These are phyloP conservation scores for Tetragonula clypearis DNA, from an alignment of 1,140 invertebrate genomes.

Conservation along the genomic window DNA sequence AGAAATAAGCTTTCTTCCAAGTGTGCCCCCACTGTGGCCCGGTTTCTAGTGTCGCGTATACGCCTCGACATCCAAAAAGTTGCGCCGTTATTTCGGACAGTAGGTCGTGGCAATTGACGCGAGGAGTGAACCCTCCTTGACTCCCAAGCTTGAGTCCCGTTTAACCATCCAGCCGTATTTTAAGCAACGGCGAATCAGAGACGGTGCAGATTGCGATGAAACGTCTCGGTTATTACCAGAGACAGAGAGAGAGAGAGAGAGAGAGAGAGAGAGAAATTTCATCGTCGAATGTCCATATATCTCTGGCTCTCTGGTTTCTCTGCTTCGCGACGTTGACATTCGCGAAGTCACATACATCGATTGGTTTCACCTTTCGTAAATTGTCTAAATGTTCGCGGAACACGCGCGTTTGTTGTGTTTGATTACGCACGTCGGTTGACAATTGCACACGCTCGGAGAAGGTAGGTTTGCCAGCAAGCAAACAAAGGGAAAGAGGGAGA, in stretches of 20 bases:
- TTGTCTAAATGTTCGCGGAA: too few species aligned
- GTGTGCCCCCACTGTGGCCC: not conserved
- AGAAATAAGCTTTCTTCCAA: not conserved
- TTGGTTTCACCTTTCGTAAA: too few species aligned
- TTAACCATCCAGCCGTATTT: not conserved
- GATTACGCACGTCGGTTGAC: not conserved
- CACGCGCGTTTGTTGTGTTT: too few species aligned
- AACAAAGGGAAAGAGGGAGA: not conserved
- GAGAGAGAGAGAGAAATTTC: too few species aligned
- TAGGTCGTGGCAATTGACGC: slow-evolving; percentile 8
- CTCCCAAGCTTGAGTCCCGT: not conserved
- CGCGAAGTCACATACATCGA: too few species aligned
- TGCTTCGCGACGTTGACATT: too few species aligned
- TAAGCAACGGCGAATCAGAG: not conserved
- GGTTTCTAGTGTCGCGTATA: not conserved
- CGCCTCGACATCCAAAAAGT: slow-evolving; percentile 5
- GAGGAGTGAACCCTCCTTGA: not conserved
- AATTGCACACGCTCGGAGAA: not conserved
- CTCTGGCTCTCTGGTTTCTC: too few species aligned
- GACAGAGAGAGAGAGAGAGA: too few species aligned
- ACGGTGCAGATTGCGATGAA: not conserved
- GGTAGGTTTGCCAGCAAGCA: not conserved
- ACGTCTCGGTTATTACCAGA: not conserved
- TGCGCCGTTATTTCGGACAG: slow-evolving; percentile 10
- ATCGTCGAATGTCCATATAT: too few species aligned